Evolutionary conservation across 2,113 vertebrate species (phyloP), one percentile per base, ranked within the genome.

Genomic region (Ptyas mucosa): DNA sequence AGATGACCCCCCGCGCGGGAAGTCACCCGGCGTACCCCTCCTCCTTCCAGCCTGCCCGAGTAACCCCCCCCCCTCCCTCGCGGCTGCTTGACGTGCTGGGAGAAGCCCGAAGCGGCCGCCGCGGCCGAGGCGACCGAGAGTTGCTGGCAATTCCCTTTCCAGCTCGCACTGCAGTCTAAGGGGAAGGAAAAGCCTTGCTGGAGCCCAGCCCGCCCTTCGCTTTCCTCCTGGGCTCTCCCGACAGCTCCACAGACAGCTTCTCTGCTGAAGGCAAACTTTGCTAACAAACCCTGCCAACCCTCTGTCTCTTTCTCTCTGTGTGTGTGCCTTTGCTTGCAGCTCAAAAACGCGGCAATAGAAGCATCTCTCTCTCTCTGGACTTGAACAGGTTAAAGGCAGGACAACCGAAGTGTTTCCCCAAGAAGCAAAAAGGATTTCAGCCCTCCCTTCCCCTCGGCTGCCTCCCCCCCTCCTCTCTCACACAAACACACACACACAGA

Each of bases 21-120:
- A 95, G 96, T 88, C 95, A 58, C 95, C 92, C 3, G 64, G 86
- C 94, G 21, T 95, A 89, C 95, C 90, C 95, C 95, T 89, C 86
- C 64, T 52, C 86, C 64, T 52, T 88, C 91, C 26, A 92, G 89
- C 92, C 93, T 92, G 20, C 95, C 26, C 61, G 94, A 57, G 95
- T 96, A 58, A 94, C 96, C 90, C 93, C 95, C 95, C 89, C 92
- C 3, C 57, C 7, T 0, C 2, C 91, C 10, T 95, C 93, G 87
- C 90, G 87, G 90, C 87, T 55, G 95, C 95, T 94, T 89, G 95
- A 39, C n/a, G 91, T 3, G 18, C 34, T 11, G 94, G 85, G 52
- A 89, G 69, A 85, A 92, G 93, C 53, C 15, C 95, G 95, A 23
- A 23, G 53, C 29, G 21, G 97, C 69, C 94, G 93, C 55, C 53